Evolutionary conservation across 2,113 vertebrate genomes (phyloP).

Genomic region (Sardina pilchardus): DNA sequence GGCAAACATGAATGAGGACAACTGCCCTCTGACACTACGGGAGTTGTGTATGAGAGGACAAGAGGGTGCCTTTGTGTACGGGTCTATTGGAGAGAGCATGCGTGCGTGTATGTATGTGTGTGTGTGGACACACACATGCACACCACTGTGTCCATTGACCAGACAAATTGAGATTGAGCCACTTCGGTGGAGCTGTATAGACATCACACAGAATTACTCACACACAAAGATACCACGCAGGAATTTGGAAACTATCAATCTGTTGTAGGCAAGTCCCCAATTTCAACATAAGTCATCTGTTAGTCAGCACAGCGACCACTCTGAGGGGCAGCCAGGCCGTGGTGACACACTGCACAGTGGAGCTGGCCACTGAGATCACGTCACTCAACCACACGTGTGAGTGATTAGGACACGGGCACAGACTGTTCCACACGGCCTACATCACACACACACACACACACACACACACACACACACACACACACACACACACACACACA

Average conservation of each 20-base stretch:
- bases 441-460: neutral
- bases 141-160: neutral
- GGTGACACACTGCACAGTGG: neutral
- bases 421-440: slow-evolving; percentile 19
- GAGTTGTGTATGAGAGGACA: neutral
- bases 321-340: neutral
- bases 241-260: neutral
- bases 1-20: neutral
- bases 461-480: slow-evolving; percentile 15
- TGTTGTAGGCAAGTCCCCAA: neutral
- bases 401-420: slow-evolving; percentile 31
- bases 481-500: slow-evolving; percentile 26
- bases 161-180: slow-evolving; percentile 29
- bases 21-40: neutral
- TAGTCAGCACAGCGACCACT: neutral
- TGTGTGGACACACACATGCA: neutral
- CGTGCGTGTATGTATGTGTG: slow-evolving; percentile 16
- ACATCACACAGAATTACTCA: neutral
- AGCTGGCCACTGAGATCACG: neutral
- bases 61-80: neutral
- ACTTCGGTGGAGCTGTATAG: neutral
- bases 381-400: slow-evolving; percentile 11
- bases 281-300: neutral
- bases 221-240: neutral
- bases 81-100: neutral